Evolutionary conservation across 2,888 invertebrate genomes (phyloP).

Genomic region (Schrankia costaestrigalis): DNA sequence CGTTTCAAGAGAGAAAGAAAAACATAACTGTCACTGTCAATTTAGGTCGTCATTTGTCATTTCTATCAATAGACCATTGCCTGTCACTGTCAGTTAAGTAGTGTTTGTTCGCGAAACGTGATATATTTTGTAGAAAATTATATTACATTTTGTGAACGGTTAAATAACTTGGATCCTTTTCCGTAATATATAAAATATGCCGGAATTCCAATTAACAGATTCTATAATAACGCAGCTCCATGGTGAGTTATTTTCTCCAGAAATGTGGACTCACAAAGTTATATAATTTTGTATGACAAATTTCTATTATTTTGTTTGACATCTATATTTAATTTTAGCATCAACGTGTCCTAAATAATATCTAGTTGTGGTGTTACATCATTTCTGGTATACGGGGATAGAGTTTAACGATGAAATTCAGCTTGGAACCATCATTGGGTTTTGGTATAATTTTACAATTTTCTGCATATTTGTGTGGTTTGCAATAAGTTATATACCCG

Average conservation of each 20-base stretch:
- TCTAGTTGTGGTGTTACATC: conserved; percentile 41
- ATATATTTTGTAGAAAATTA: too few relatives aligned
- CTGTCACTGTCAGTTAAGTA: too few relatives aligned
- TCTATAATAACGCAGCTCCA: conserved; percentile 63
- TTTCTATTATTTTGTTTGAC: conserved; percentile 58
- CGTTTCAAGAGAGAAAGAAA: too few relatives aligned
- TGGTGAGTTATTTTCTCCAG: conserved; percentile 46
- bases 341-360: conserved; percentile 51
- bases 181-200: conserved; percentile 43
- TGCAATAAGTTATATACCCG: too few relatives aligned
- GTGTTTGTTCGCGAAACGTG: too few relatives aligned
- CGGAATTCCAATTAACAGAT: conserved; percentile 62
- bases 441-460: conserved; percentile 43
- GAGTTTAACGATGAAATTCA: conserved; percentile 33
- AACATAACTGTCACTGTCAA: too few relatives aligned
- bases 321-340: conserved; percentile 74
- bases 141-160: neutral
- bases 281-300: conserved; percentile 68
- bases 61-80: too few relatives aligned
- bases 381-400: conserved; percentile 27
- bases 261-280: conserved; percentile 35
- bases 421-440: conserved; percentile 40
- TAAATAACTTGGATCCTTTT: conserved; percentile 4
- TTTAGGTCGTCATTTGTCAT: too few relatives aligned
- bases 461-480: conserved; percentile 21